phyloP scores from a whole-genome alignment of 30 jellyfish, hydroid and myxozoan species.

The Haliclystus octoradiatus region DNA sequence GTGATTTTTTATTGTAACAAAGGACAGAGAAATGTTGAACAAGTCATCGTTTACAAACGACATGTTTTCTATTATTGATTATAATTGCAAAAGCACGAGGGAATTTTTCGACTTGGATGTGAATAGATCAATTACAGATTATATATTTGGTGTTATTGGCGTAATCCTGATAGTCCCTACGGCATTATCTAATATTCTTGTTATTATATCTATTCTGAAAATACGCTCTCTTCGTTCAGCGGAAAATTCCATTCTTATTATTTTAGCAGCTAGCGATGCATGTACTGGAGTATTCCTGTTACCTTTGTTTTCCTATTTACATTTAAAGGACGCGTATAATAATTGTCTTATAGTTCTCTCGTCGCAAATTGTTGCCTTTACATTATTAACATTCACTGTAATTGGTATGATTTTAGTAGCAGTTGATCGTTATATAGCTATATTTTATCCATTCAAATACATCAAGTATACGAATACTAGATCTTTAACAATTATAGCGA shows the following conservation, averaged over 20 bases:
- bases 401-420: background rate
- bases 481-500: background rate
- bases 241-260: background rate
- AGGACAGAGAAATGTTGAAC: too few species aligned
- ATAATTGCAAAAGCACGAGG: too few species aligned
- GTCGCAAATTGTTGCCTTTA: background rate
- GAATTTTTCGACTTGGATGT: too few species aligned
- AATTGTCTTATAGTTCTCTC: background rate
- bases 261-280: background rate
- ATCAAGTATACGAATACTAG: background rate
- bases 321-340: background rate
- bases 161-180: background rate
- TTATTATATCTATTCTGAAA: background rate
- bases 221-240: background rate
- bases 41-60: too few species aligned
- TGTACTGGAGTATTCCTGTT: background rate
- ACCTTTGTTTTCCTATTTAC: background rate
- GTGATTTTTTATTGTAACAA: too few species aligned
- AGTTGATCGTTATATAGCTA: background rate
- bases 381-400: background rate
- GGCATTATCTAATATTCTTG: background rate
- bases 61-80: too few species aligned
- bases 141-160: too few species aligned
- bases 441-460: background rate
- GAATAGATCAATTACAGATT: too few species aligned